Evolutionary conservation across 2,888 invertebrate genomes (phyloP).

Genomic region (Drosophila algonquin): DNA sequence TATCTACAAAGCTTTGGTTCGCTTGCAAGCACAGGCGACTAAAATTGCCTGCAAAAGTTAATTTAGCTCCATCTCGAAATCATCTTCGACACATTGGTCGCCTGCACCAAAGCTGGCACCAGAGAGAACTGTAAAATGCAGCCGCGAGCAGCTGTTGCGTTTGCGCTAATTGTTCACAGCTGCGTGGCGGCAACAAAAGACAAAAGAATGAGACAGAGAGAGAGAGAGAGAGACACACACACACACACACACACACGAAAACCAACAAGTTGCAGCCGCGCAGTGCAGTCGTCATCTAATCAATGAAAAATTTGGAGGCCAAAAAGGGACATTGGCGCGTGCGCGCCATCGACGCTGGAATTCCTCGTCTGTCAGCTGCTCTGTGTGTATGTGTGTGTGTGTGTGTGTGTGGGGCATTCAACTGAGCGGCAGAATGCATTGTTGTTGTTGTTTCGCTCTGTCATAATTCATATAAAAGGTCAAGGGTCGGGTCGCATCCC

Average conservation of each 20-base stretch:
- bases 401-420: constrained; percentile 35
- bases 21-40: no score
- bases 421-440: constrained; percentile 32
- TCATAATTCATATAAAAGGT: constrained; percentile 72
- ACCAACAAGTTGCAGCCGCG: constrained; percentile 43
- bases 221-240: neutral
- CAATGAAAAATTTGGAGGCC: neutral
- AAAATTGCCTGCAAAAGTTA: constrained; percentile 3
- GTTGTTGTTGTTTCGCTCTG: constrained; percentile 22
- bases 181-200: constrained; percentile 55
- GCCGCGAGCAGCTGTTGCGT: constrained; percentile 63
- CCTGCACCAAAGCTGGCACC: neutral
- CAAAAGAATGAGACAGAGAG: constrained; percentile 10
- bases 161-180: constrained; percentile 75
- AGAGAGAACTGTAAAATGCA: constrained; percentile 2
- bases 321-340: constrained; percentile 32
- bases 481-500: constrained; percentile 66
- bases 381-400: constrained; percentile 2
- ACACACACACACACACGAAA: constrained; percentile 7
- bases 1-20: no score
- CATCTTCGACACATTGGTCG: neutral
- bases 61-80: neutral
- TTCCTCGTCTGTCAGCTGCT: constrained; percentile 38
- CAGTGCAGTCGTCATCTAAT: neutral
- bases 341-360: constrained; percentile 24